These are phyloP conservation scores for Micrasema minimum DNA, from an alignment of 1,140 invertebrate genomes.

Conservation along the genomic window DNA sequence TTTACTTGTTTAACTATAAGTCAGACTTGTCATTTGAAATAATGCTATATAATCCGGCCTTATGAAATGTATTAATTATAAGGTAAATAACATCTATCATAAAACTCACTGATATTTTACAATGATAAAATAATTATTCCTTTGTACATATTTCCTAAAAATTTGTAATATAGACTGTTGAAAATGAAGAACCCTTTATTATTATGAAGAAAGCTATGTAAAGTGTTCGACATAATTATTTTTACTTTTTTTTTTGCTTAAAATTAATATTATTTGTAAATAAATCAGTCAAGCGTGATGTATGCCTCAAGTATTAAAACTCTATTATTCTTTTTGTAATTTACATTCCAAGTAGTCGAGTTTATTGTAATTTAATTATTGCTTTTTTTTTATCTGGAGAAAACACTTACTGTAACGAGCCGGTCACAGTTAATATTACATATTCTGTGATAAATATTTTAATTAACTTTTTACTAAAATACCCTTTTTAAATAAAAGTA, in stretches of 20 bases:
- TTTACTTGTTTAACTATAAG: no score
- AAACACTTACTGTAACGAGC: no score
- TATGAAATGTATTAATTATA: no score
- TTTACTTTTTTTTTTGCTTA: background rate
- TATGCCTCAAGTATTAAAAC: slow-evolving; percentile 19
- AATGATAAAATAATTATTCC: background rate
- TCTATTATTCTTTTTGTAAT: slow-evolving; percentile 5
- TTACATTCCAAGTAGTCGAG: slow-evolving; percentile 19
- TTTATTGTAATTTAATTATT: slow-evolving; percentile 6
- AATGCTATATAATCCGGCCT: no score
- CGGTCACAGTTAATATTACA: no score
- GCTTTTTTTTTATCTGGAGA: background rate
- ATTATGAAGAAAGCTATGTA: background rate
- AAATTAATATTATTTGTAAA: slow-evolving; percentile 12
- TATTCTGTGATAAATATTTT: no score
- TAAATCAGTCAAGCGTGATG: background rate
- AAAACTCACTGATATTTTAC: no score
- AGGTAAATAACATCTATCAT: no score
- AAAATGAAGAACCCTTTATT: background rate
- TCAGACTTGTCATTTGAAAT: no score
- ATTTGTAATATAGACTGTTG: slow-evolving; percentile 13
- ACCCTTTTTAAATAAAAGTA: no score
- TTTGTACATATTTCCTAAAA: slow-evolving; percentile 23
- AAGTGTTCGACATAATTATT: slow-evolving; percentile 12
- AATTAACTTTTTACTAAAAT: no score